Base-by-base conservation (phyloP, 2,797 vertebrate species). In the Taenioides sp. region DNA sequence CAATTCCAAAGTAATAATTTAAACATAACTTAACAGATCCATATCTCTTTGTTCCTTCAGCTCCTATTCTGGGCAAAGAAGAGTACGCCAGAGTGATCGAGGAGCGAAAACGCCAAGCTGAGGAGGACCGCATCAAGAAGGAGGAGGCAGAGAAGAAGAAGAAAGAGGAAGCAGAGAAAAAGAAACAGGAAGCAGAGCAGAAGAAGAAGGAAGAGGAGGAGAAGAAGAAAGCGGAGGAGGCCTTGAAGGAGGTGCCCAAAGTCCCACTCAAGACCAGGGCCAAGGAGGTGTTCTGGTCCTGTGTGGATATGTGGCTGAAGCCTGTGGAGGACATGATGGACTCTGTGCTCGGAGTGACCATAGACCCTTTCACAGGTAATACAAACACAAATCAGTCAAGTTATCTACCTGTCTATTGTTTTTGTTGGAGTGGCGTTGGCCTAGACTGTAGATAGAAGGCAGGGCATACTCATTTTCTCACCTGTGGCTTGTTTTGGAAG, bases 321-420 rank as follows among this genome's bases (percentile, higher is more conserved):
- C 93, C 93, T 0, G 0, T 94, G 0, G 93, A 93, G 76, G 60
- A 88, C n/a, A 3, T 0, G 12, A 80, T 92, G 88, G 94, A 94
- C 65, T 12, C 71, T 0, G 63, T 88, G 18, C 22, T 94, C 22
- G 92, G 87, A 2, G 0, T 1, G 1, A 90, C 93, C 70, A 89
- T 94, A 0, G 93, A 94, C 78, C 91, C 94, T 1, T 93, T 94
- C 57, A 89, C 90, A 65, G 90, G 90, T 91, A 65, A 58, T 6
- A 54, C 17, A 54, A 11, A 9, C 2, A 11, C 9, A 54, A 2
- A 54, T 52, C 5, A 5, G 4, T 31, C 28, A 27, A 27, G 25
- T 27, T 18, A 50, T 11, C 16, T 54, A 3, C 10, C 34, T 10
- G 34, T 37, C 9, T 37, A 37, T 10, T 37, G 34, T 37, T 34